Conservation (phyloP, 2,113 vertebrate genomes). For the Recurvirostra avosetta region DNA sequence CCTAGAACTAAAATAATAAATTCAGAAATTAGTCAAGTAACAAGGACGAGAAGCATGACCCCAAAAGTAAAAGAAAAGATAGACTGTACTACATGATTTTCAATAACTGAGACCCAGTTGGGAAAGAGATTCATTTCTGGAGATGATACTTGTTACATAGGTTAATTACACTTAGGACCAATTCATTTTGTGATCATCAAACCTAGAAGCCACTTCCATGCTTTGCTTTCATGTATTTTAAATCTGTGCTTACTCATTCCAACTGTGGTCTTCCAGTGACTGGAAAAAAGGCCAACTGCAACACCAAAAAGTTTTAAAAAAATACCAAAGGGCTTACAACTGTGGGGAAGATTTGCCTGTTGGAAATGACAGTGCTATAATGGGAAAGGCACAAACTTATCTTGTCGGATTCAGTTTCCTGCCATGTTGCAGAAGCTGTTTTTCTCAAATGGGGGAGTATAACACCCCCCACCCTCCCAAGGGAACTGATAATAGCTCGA, state of each 20-base stretch:
- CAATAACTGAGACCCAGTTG: rapidly evolving
- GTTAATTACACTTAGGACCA: not conserved
- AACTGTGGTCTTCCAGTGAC: not conserved
- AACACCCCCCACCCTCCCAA: not conserved
- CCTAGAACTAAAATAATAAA: not conserved
- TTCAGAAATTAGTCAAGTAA: not conserved
- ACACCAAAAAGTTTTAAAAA: not conserved
- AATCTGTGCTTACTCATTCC: not conserved
- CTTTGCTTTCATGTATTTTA: not conserved
- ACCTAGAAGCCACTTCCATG: not conserved
- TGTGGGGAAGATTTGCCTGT: not conserved
- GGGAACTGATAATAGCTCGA: not conserved
- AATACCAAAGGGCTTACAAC: not conserved
- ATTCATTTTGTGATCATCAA: not conserved
- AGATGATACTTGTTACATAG: not conserved
- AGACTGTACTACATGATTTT: not conserved
- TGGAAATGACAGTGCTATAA: not conserved
- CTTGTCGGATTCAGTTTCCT: not conserved
- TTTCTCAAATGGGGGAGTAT: not conserved
- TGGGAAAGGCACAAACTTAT: not conserved
- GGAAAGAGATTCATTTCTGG: not conserved
- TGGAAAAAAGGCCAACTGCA: not conserved
- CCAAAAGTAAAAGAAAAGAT: not conserved
- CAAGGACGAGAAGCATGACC: not conserved
- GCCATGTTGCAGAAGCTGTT: not conserved